Evolutionary conservation across 2,888 invertebrate species (phyloP), one percentile per base, ranked within the genome.

Genomic region (Andrena camellia): DNA sequence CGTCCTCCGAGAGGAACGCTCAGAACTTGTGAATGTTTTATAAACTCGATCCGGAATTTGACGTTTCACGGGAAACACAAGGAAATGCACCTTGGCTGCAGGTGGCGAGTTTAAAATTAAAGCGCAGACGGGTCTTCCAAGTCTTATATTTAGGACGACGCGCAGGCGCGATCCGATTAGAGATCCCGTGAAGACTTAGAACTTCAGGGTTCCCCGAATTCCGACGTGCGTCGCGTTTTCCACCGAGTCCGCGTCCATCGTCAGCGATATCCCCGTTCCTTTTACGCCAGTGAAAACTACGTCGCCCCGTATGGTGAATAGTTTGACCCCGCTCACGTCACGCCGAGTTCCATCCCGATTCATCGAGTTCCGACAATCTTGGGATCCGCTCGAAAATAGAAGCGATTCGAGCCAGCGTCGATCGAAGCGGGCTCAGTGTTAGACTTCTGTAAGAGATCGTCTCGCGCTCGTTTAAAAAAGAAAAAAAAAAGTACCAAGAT

Each of bases 141-240:
- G 90, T 90, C 88, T 89, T 94, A 93, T 93, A 94, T 93, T 94
- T 93, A 94, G 93, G 89, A 75, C 86, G 90, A 72, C 89, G 92
- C 93, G 93, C 93, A 89, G 89, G 93, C 93, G 94, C 92, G 90
- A 92, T 93, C 86, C 89, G 88, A 91, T 92, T 90, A 90, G 90
- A 88, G 85, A 75, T 70, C 87, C 87, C 80, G 86, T 83, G 88
- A 89, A 91, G 90, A 91, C 90, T 91, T 88, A 90, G 89, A 88
- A 81, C 84, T 88, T 89, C 75, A 78, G 83, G 72, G 62, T 70
- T 80, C 59, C 64, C 42, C 84, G 77, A 87, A 86, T 84, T 84
- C 76, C 68, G 48, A 26, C 81, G 76, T 78, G 75, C 50, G 64
- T 42, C 80, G 72, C 62, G 81, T 76, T 88, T 85, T 86, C 78